Percentiles rank a stretch among this genome's conserved stretches.
These are phyloP conservation scores for Zeus faber DNA, from an alignment of 2,113 vertebrate genomes.

Conservation along the genomic window DNA sequence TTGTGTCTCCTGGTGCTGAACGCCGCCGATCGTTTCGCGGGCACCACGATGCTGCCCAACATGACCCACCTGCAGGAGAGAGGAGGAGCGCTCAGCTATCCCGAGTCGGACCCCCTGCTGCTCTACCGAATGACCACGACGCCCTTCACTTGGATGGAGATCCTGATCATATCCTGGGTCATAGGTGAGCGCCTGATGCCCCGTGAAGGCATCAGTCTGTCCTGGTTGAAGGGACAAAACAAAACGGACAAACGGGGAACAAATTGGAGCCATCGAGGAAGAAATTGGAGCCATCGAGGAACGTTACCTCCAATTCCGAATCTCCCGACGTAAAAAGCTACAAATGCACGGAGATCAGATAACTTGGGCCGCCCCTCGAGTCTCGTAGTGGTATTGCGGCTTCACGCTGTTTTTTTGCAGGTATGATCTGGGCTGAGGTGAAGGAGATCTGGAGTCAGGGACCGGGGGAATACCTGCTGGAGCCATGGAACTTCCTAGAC, in stretches of 20 bases:
- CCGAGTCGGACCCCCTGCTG: slow-evolving; percentile 45
- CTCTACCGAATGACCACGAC: slow-evolving; percentile 96
- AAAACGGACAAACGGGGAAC: no score
- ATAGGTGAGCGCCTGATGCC: slow-evolving; percentile 81
- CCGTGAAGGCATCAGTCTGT: no score
- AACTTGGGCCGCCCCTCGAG: no score
- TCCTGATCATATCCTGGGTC: slow-evolving; percentile 97
- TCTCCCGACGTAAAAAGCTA: no score
- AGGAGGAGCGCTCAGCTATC: neutral
- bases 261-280: no score
- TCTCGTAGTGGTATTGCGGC: no score
- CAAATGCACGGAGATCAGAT: no score
- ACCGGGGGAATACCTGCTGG: slow-evolving; percentile 92
- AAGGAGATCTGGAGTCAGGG: slow-evolving; percentile 99
- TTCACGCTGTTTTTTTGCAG: no score
- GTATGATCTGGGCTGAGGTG: slow-evolving; percentile 99
- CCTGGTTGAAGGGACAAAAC: no score
- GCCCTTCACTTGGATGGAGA: slow-evolving; percentile 96
- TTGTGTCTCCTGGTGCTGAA: slow-evolving; percentile 95
- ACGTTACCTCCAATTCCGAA: no score
- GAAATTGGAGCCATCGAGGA: no score
- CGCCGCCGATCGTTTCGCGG: slow-evolving; percentile 93
- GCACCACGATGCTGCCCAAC: slow-evolving; percentile 87
- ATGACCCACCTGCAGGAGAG: slow-evolving; percentile 83
- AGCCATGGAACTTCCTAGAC: slow-evolving; percentile 97